These are phyloP conservation scores for Lates japonicus DNA, from an alignment of 2,797 vertebrate genomes.

Conservation along the genomic window DNA sequence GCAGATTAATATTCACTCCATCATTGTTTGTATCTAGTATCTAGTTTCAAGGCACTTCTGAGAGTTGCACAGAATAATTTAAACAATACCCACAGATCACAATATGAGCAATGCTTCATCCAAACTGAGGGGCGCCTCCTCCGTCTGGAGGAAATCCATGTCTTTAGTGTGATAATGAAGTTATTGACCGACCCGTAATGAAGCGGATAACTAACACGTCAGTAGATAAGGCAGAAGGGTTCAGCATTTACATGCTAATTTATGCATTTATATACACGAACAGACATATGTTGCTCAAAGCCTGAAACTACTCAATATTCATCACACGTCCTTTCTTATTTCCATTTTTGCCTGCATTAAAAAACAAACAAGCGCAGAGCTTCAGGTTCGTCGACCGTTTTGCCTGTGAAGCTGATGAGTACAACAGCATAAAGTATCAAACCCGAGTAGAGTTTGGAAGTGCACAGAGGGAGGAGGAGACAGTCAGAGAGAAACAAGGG, in stretches of 20 bases:
- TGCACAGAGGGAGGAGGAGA: slow-evolving; percentile 37
- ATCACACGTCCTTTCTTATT: slow-evolving; percentile 46
- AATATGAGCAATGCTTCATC: neutral
- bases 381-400: slow-evolving; percentile 11
- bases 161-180: slow-evolving; percentile 56
- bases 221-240: slow-evolving; percentile 32
- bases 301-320: slow-evolving; percentile 55
- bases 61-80: slow-evolving; percentile 22
- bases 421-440: slow-evolving; percentile 28
- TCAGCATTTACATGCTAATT: slow-evolving; percentile 57
- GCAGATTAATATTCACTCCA: slow-evolving; percentile 7
- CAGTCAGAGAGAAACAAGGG: slow-evolving; percentile 31
- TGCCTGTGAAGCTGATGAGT: slow-evolving; percentile 19
- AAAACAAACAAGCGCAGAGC: slow-evolving; percentile 35
- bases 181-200: slow-evolving; percentile 47
- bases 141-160: slow-evolving; percentile 16
- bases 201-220: slow-evolving; percentile 44
- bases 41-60: slow-evolving; percentile 6
- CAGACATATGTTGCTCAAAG: slow-evolving; percentile 52
- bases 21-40: slow-evolving; percentile 5
- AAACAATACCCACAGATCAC: slow-evolving; percentile 8
- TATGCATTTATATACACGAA: slow-evolving; percentile 49
- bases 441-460: slow-evolving; percentile 16
- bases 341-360: slow-evolving; percentile 52
- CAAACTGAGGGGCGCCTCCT: slow-evolving; percentile 13